Conservation (phyloP, 2,113 vertebrate genomes). For the Notechis scutatus region DNA sequence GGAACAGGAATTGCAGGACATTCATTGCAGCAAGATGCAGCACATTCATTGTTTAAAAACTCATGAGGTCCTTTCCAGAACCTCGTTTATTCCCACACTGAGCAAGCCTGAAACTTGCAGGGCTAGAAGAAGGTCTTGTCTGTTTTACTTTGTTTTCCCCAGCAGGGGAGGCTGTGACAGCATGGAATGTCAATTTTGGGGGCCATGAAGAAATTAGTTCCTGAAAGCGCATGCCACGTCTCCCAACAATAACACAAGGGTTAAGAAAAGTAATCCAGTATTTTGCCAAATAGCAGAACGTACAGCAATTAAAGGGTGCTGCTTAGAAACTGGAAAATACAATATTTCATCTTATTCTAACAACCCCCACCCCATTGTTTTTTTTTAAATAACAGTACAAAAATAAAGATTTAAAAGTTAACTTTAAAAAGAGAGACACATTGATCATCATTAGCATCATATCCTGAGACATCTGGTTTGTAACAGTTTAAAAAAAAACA, state of each 20-base stretch:
- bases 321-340: not conserved
- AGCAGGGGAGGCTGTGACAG: conserved; percentile 56
- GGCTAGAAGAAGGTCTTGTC: conserved; percentile 4
- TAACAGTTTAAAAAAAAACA: conserved; percentile 65
- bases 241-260: not conserved
- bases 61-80: not conserved
- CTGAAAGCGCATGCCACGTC: not conserved
- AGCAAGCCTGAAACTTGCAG: not conserved
- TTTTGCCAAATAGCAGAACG: conserved; percentile 18
- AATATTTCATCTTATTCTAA: conserved; percentile 22
- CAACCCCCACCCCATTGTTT: conserved; percentile 22
- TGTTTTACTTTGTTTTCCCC: conserved; percentile 44
- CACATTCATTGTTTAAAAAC: not conserved
- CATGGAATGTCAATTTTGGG: not conserved
- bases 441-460: conserved; percentile 59
- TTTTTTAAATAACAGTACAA: conserved; percentile 55
- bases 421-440: conserved; percentile 59
- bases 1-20: not conserved
- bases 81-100: not conserved
- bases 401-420: conserved; percentile 71
- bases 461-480: conserved; percentile 73
- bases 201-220: not conserved
- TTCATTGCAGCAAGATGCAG: not conserved
- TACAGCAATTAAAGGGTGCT: conserved; percentile 8
- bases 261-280: not conserved